phyloP scores from a whole-genome alignment of 2,888 invertebrate genomes.

The Encarsia formosa region DNA sequence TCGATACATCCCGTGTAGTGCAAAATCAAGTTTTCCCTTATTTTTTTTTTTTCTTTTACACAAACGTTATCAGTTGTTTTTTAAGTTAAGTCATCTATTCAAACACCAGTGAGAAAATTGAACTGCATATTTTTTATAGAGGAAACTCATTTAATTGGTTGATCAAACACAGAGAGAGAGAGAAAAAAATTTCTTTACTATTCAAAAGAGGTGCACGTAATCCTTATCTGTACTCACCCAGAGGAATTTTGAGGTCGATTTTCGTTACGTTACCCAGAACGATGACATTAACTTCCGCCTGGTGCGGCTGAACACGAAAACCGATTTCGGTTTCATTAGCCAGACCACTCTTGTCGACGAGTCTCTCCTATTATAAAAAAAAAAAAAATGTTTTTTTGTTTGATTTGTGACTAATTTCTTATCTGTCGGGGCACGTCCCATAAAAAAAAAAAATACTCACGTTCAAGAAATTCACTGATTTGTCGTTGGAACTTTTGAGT shows the following conservation, averaged over 20 bases:
- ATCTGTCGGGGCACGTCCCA: background rate
- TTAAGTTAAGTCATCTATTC: too few species aligned
- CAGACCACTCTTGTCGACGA: slow-evolving; percentile 8
- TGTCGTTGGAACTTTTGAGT: slow-evolving; percentile 8
- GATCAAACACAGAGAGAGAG: too few species aligned
- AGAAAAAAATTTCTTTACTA: background rate
- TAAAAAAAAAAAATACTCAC: too few species aligned
- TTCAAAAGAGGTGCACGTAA: background rate
- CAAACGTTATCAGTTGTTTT: too few species aligned
- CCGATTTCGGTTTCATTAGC: slow-evolving; percentile 18
- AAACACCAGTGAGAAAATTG: too few species aligned
- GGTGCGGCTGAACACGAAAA: slow-evolving; percentile 20
- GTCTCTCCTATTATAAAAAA: slow-evolving; percentile 7
- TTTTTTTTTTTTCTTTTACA: too few species aligned
- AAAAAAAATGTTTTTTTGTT: too few species aligned
- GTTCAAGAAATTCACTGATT: background rate
- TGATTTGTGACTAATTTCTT: background rate
- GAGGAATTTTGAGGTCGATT: slow-evolving; percentile 29
- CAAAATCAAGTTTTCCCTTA: too few species aligned
- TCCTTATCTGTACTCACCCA: slow-evolving; percentile 22
- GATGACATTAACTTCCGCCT: slow-evolving; percentile 26
- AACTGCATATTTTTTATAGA: too few species aligned
- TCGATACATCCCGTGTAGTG: too few species aligned
- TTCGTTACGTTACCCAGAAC: slow-evolving; percentile 32
- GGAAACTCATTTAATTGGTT: too few species aligned